Evolutionary conservation across 2,113 vertebrate species (phyloP).

Genomic region (Bufo bufo): DNA sequence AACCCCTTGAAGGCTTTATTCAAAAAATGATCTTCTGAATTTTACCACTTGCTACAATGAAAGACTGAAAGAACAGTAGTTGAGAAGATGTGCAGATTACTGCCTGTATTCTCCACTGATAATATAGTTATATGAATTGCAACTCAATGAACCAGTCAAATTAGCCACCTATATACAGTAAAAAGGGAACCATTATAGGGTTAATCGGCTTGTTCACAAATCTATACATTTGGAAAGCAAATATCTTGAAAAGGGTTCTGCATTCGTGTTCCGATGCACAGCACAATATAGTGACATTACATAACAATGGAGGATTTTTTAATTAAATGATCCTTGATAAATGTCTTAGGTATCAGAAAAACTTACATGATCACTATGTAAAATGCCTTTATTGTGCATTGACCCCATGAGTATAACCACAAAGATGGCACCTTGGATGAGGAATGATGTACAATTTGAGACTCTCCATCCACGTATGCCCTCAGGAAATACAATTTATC

Average conservation of each 20-base stretch:
- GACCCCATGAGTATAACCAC: not conserved
- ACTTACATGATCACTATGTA: not conserved
- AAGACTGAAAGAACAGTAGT: too few relatives aligned
- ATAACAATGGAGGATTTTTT: not conserved
- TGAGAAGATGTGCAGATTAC: too few relatives aligned
- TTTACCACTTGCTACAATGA: too few relatives aligned
- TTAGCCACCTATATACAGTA: not conserved
- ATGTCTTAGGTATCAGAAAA: not conserved
- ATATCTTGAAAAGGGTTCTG: not conserved
- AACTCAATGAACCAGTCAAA: too few relatives aligned
- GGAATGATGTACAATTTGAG: slow-evolving; percentile 4
- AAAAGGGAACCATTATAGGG: not conserved
- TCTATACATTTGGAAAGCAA: not conserved
- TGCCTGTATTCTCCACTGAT: too few relatives aligned
- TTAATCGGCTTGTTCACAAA: not conserved
- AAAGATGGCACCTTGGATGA: not conserved
- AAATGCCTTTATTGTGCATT: not conserved
- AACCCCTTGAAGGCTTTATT: too few relatives aligned
- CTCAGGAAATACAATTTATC: slow-evolving; percentile 23
- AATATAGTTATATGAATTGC: too few relatives aligned
- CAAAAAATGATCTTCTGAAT: too few relatives aligned
- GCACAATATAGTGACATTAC: not conserved
- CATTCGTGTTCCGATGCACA: not conserved
- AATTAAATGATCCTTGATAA: not conserved
- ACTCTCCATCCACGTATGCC: slow-evolving; percentile 7